Conservation (phyloP, 2,797 vertebrate genomes). For the Hydrolagus colliei region DNA sequence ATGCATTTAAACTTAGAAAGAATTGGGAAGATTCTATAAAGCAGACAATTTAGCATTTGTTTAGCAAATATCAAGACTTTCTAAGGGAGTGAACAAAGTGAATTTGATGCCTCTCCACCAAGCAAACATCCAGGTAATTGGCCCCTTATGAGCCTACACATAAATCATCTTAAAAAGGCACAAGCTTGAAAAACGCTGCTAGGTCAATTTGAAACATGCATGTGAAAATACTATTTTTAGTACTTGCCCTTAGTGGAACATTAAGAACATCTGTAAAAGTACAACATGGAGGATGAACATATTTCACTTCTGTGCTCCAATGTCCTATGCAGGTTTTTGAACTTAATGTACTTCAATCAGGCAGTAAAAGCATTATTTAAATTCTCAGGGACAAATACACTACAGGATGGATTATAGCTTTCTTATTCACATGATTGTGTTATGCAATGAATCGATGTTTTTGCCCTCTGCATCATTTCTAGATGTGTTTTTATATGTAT, state of each 20-base stretch:
- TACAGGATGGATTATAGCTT: slow-evolving; percentile 8
- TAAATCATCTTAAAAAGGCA: no score
- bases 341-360: no score
- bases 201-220: background rate
- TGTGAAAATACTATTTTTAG: background rate
- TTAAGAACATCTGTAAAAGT: background rate
- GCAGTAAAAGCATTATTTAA: background rate
- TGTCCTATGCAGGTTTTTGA: background rate
- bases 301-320: background rate
- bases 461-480: background rate
- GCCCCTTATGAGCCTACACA: no score
- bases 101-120: no score
- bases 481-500: background rate
- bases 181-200: background rate
- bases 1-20: no score
- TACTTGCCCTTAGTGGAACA: background rate
- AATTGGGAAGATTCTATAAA: no score
- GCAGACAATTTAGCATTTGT: no score
- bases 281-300: background rate
- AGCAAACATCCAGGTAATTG: no score
- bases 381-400: slow-evolving; percentile 10
- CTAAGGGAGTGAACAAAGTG: no score
- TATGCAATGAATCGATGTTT: background rate
- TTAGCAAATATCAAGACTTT: no score
- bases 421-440: slow-evolving; percentile 5